phyloP scores from a whole-genome alignment of 2,888 invertebrate species.

The Trilocha varians region DNA sequence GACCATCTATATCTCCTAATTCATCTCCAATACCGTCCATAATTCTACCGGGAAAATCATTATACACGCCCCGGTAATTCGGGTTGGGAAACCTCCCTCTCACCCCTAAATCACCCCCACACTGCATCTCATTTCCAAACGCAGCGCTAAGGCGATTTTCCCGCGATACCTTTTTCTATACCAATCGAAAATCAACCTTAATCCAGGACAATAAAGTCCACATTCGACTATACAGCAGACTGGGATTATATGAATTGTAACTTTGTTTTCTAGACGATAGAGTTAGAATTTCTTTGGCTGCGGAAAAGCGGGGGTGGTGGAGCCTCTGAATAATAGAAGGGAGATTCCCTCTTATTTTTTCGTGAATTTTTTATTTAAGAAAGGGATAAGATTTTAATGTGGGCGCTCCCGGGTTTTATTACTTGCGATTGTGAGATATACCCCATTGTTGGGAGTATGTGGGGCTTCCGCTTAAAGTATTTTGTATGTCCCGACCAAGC shows the following conservation, averaged over 20 bases:
- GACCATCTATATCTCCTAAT: constrained; percentile 40
- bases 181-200: constrained; percentile 45
- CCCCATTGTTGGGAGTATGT: constrained; percentile 60
- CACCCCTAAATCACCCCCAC: constrained; percentile 28
- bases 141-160: constrained; percentile 51
- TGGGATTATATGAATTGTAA: constrained; percentile 46
- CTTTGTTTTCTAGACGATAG: constrained; percentile 48
- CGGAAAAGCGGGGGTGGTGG: constrained; percentile 32
- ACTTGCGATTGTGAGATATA: constrained; percentile 63
- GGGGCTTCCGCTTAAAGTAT: constrained; percentile 68
- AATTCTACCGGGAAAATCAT: constrained; percentile 71
- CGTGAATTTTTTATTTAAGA: constrained; percentile 74
- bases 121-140: constrained; percentile 73
- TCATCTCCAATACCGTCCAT: constrained; percentile 61
- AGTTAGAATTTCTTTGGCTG: constrained; percentile 53
- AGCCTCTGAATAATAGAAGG: constrained; percentile 65
- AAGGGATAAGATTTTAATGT: constrained; percentile 74
- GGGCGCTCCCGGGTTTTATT: constrained; percentile 65
- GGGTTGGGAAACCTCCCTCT: constrained; percentile 59
- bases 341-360: constrained; percentile 67
- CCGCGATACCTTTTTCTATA: constrained; percentile 30
- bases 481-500: constrained; percentile 48
- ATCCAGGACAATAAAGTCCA: constrained; percentile 28
- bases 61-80: constrained; percentile 72
- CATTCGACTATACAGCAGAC: constrained; percentile 19